phyloP scores from a whole-genome alignment of 2,888 invertebrate species.

The Pharmacophagus antenor region DNA sequence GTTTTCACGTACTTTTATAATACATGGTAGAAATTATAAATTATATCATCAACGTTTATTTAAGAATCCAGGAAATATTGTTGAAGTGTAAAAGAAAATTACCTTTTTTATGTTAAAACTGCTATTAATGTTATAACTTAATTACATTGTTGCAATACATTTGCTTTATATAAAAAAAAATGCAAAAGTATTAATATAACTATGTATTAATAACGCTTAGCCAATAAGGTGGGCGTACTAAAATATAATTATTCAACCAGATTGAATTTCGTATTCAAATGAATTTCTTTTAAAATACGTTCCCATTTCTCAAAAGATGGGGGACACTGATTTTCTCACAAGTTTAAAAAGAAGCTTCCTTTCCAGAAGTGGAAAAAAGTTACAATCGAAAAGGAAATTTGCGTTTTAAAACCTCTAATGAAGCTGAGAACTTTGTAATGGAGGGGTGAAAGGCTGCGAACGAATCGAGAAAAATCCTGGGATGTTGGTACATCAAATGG shows the following conservation, averaged over 20 bases:
- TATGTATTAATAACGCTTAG: no score
- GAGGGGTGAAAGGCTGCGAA: slow-evolving; percentile 75
- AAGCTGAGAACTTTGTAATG: slow-evolving; percentile 80
- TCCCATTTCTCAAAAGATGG: slow-evolving; percentile 73
- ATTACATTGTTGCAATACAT: no score
- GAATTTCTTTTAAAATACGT: slow-evolving; percentile 70
- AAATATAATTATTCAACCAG: slow-evolving; percentile 71
- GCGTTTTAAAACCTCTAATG: slow-evolving; percentile 82
- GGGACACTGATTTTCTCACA: slow-evolving; percentile 78
- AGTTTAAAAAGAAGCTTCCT: slow-evolving; percentile 74
- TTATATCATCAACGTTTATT: no score
- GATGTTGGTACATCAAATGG: slow-evolving; percentile 29
- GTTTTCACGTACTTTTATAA: neutral
- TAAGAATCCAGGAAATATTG: no score
- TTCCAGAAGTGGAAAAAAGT: slow-evolving; percentile 79
- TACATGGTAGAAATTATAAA: no score
- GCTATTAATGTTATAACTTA: no score
- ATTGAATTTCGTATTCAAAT: slow-evolving; percentile 67
- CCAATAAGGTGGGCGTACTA: no score
- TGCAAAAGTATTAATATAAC: slow-evolving; percentile 3
- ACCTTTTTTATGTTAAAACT: no score
- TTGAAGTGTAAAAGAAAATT: no score
- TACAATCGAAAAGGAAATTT: slow-evolving; percentile 81
- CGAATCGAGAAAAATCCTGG: slow-evolving; percentile 67
- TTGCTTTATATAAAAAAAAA: neutral